Conservation (phyloP, 2,113 vertebrate genomes). For the Sinocyclocheilus anshuiensis region DNA sequence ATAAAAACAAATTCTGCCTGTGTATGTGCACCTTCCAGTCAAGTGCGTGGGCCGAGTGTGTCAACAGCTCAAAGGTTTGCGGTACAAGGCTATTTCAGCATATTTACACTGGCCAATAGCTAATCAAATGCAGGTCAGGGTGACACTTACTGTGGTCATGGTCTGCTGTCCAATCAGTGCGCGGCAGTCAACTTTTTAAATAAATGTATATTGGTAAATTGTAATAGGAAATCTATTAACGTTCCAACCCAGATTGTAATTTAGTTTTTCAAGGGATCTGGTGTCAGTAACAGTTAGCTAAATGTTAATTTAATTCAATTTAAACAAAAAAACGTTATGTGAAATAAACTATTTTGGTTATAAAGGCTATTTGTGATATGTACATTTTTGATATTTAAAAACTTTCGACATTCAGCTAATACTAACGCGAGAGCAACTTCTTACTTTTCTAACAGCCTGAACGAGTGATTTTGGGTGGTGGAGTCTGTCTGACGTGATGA, state of each 20-base stretch:
- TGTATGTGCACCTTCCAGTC: neutral
- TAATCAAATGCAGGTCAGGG: neutral
- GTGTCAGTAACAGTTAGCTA: too few relatives aligned
- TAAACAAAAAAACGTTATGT: too few relatives aligned
- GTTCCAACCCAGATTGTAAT: neutral
- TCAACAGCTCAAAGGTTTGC: slow-evolving; percentile 34
- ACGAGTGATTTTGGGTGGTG: neutral
- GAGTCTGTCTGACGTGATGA: neutral
- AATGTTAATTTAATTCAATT: too few relatives aligned
- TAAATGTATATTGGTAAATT: too few relatives aligned
- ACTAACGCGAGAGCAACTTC: neutral
- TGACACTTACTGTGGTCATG: neutral
- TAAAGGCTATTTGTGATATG: neutral
- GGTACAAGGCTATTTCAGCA: neutral
- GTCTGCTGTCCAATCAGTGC: neutral
- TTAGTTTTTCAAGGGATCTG: neutral
- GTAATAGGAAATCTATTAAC: too few relatives aligned
- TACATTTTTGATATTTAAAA: neutral
- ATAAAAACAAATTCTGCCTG: neutral
- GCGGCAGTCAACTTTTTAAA: neutral
- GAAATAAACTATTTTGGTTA: neutral
- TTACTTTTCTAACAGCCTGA: neutral
- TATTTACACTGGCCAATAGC: slow-evolving; percentile 10
- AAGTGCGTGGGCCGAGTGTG: neutral
- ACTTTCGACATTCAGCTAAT: neutral